A percentile compares a stretch with the other conserved stretches of the same genome.
Evolutionary conservation across 1,140 invertebrate species (phyloP).

Genomic region (Aphelenchoides avenae): DNA sequence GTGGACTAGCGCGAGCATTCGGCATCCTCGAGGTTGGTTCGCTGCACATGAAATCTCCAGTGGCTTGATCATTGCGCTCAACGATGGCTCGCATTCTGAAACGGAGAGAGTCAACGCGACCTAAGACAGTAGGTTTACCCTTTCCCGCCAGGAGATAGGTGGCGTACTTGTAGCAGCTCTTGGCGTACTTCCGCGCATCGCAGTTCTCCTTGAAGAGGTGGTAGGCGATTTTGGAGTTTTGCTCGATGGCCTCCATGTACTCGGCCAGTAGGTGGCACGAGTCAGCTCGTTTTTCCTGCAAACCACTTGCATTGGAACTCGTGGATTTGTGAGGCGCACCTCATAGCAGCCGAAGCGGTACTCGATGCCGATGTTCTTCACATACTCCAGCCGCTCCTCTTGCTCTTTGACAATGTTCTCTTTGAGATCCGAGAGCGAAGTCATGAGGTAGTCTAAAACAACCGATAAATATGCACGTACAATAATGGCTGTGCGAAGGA

Average conservation of each 20-base stretch:
- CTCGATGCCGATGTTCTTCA: slow-evolving; percentile 57
- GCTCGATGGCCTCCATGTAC: slow-evolving; percentile 50
- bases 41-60: slow-evolving; percentile 52
- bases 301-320: slow-evolving; percentile 4
- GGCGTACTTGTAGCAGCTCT: slow-evolving; percentile 54
- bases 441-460: not conserved
- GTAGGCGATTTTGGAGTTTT: slow-evolving; percentile 41
- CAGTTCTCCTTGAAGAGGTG: slow-evolving; percentile 49
- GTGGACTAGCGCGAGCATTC: slow-evolving; percentile 40
- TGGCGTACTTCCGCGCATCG: slow-evolving; percentile 43
- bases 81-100: slow-evolving; percentile 42
- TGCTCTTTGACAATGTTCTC: slow-evolving; percentile 39
- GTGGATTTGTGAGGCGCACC: too few species aligned
- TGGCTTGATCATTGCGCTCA: slow-evolving; percentile 39
- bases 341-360: slow-evolving; percentile 57
- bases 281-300: slow-evolving; percentile 53
- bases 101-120: slow-evolving; percentile 4
- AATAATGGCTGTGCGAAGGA: not conserved
- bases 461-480: slow-evolving; percentile 6
- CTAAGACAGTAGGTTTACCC: slow-evolving; percentile 13
- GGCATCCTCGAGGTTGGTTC: slow-evolving; percentile 47
- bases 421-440: slow-evolving; percentile 14
- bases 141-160: slow-evolving; percentile 48
- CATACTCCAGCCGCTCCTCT: slow-evolving; percentile 49
- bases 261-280: slow-evolving; percentile 55